Conservation (phyloP, 2,113 vertebrate genomes). For the pig (Sus scrofa) region T2T-Sscrofa CM000824.6:142568001-142568500, state of each 20-base stretch:
- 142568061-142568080: not conserved
- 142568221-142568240: not conserved
- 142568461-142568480: not conserved
- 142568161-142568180: not conserved
- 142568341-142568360: not conserved
- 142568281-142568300: not conserved
- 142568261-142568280: not conserved
- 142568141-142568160: not conserved
- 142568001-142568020: not conserved
- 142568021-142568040: not conserved
- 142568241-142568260: not conserved
- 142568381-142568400: not conserved
- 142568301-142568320: not conserved
- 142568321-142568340: not conserved
- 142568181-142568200: not conserved
- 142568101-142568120: not conserved
- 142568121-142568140: not conserved
- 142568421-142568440: not conserved
- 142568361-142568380: not conserved
- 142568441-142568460: not conserved
- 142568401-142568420: conserved; percentile 7
- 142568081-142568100: not conserved
- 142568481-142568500: not conserved
- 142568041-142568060: not conserved
- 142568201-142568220: not conserved